phyloP scores from a whole-genome alignment of 2,888 invertebrate species.

The Pilophorus perplexus region DNA sequence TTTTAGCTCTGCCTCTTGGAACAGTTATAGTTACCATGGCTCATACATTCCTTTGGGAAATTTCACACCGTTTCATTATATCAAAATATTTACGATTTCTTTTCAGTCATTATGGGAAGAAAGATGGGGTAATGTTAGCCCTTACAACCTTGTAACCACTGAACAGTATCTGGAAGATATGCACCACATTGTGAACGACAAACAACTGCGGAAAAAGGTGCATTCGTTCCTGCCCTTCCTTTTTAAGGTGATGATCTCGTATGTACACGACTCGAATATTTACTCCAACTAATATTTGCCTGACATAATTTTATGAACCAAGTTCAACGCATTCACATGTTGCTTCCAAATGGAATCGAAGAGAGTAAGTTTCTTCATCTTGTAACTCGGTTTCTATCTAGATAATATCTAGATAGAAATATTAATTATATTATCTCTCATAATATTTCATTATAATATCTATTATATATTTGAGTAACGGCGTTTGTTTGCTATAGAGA shows the following conservation, averaged over 20 bases:
- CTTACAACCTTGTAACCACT: conserved; percentile 76
- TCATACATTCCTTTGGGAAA: too few relatives aligned
- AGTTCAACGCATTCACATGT: too few relatives aligned
- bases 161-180: conserved; percentile 80
- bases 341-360: too few relatives aligned
- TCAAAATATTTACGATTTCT: conserved; percentile 4
- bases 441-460: too few relatives aligned
- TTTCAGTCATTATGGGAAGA: conserved; percentile 73
- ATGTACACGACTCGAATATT: conserved; percentile 16
- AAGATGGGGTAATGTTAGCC: conserved; percentile 77
- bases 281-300: too few relatives aligned
- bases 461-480: too few relatives aligned
- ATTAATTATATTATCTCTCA: not conserved
- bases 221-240: conserved; percentile 77
- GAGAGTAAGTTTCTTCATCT: conserved; percentile 39
- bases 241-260: conserved; percentile 74
- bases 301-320: too few relatives aligned
- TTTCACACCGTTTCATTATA: not conserved
- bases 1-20: too few relatives aligned
- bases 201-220: conserved; percentile 68
- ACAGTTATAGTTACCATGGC: too few relatives aligned
- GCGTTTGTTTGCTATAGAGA: too few relatives aligned
- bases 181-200: conserved; percentile 77
- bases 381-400: too few relatives aligned
- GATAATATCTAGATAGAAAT: not conserved